phyloP scores from a whole-genome alignment of 2,888 invertebrate species.

The Micropterix aruncella region DNA sequence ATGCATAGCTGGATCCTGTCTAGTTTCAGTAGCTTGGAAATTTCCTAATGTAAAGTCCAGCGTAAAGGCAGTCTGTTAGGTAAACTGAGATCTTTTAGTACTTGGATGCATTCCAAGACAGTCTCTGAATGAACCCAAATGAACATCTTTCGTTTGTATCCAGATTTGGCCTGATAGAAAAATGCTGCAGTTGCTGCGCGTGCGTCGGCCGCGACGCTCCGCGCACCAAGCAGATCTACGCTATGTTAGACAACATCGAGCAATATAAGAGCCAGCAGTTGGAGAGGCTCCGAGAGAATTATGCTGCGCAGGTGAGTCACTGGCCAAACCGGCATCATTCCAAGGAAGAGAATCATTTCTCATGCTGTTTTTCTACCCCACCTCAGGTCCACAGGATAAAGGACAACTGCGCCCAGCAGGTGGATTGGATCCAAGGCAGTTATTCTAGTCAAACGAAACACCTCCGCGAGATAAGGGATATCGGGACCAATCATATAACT shows the following conservation, averaged over 20 bases:
- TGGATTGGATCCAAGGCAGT: constrained; percentile 87
- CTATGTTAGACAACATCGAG: constrained; percentile 82
- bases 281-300: constrained; percentile 81
- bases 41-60: no score
- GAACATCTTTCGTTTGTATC: no score
- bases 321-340: neutral
- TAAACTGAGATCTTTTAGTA: no score
- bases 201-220: constrained; percentile 58
- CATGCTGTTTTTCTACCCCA: constrained; percentile 6
- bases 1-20: no score
- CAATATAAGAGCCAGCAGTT: constrained; percentile 80
- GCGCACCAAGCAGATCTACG: constrained; percentile 69
- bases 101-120: no score
- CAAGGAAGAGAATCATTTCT: neutral
- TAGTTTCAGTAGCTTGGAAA: no score
- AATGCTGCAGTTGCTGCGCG: constrained; percentile 68
- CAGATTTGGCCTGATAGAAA: constrained; percentile 58
- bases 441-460: constrained; percentile 81
- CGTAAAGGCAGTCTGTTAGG: no score
- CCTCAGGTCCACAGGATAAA: constrained; percentile 78
- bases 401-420: constrained; percentile 87
- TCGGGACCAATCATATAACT: constrained; percentile 78
- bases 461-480: constrained; percentile 77
- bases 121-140: no score
- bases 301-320: constrained; percentile 63